Base-by-base conservation (phyloP, 64 coral and sea anemone genomes). In the Dendrophyllia cribrosa region DNA sequence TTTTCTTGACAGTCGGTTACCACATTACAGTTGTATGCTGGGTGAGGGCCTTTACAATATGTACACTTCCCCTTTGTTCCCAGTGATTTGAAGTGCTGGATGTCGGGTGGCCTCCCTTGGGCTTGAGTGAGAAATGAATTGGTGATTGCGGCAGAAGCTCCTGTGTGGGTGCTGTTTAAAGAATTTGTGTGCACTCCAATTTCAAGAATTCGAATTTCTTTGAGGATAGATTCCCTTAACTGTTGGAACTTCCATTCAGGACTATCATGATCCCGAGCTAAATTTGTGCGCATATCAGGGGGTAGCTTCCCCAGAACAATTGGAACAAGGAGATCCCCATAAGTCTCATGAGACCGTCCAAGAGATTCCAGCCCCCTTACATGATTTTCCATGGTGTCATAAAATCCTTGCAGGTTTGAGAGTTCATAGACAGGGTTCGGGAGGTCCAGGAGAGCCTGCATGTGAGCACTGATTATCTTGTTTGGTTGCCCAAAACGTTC, bases 331-430 rank as follows among this genome's bases (percentile, higher is more conserved):
- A 91, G 82, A 53, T 87, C 74, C 20, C 89, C 88, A 65, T 88
- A 91, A 56, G 74, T 71, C 24, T 91, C 83, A 61, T 90, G 93
- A 43, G 94, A 91, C 65, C 47, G 77, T 10, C 94, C 74, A 75
- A 95, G 74, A 23, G 83, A 71, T 70, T 64, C 56, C 4, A 88
- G 64, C n/a, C 88, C 94, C 22, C 83, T 82, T 2, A 91, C 68
- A 66, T 95, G 82, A 66, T 53, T 88, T 79, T 95, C 88, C 62
- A 95, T 86, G 3, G 81, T 76, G 66, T 90, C 76, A 48, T 89
- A 88, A 59, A 88, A 94, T 23, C n/a, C 6, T 50, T 83, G 85
- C 52, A 34, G 34, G 34, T 34, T 34, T 34, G 34, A 34, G 34
- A 34, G 34, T 34, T 2, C 34, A 34, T 34, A 34, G 34, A 34